A percentile compares a stretch with the other conserved stretches of the same genome.
Evolutionary conservation across 2,888 invertebrate genomes (phyloP).

Genomic region (Escarpia spicata): DNA sequence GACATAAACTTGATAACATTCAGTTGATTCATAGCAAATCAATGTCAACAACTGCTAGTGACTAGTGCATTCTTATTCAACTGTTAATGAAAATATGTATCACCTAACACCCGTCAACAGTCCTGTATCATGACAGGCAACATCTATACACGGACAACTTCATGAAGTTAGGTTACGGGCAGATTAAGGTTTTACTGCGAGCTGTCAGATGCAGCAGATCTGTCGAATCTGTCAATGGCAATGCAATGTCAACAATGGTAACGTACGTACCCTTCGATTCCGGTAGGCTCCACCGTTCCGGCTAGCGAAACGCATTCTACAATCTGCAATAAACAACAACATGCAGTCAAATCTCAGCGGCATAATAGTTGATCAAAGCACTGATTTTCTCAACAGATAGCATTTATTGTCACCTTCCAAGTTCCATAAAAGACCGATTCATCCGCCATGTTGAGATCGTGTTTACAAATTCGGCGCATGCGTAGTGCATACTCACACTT

Average conservation of each 20-base stretch:
- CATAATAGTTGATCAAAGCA: neutral
- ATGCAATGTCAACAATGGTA: neutral
- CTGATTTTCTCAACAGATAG: conserved; percentile 17
- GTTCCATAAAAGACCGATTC: conserved; percentile 47
- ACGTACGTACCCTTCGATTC: conserved; percentile 68
- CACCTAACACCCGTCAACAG: neutral
- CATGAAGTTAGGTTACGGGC: neutral
- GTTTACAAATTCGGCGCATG: conserved; percentile 16
- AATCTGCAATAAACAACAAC: conserved; percentile 63
- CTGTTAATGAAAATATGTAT: neutral
- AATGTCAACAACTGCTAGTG: neutral
- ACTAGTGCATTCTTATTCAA: neutral
- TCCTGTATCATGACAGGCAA: neutral
- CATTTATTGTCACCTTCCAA: conserved; percentile 51
- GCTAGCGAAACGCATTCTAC: conserved; percentile 67
- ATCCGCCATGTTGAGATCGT: conserved; percentile 34
- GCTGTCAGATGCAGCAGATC: neutral
- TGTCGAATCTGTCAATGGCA: neutral
- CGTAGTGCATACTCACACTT: neutral
- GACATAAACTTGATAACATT: no score
- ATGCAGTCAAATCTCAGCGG: conserved; percentile 67
- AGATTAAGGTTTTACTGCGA: neutral
- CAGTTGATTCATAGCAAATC: neutral
- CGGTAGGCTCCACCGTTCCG: conserved; percentile 67
- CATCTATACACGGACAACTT: neutral